Conservation (phyloP, 2,797 vertebrate genomes). For the Aratinga solstitialis region DNA sequence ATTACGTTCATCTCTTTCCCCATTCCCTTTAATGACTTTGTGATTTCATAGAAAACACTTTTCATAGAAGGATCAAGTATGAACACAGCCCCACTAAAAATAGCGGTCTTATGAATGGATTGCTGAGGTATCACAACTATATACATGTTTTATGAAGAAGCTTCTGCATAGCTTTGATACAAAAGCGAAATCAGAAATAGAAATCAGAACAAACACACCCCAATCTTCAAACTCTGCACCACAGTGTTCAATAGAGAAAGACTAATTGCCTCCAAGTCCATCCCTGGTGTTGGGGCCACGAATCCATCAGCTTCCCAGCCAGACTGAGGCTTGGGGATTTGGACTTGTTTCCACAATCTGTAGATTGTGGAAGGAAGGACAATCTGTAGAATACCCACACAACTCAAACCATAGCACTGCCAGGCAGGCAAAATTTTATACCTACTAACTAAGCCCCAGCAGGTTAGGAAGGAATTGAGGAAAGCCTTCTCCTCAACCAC, state of each 20-base stretch:
- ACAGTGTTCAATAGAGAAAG: not conserved
- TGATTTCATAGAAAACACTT: not conserved
- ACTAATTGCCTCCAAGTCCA: not conserved
- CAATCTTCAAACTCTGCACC: not conserved
- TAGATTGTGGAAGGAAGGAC: not conserved
- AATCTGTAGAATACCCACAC: accelerated
- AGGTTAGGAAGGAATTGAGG: not conserved
- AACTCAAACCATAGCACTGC: not conserved
- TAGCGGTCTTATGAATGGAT: accelerated
- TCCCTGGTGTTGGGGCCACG: accelerated
- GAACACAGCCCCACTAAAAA: not conserved
- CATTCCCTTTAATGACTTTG: not conserved
- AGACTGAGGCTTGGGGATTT: not conserved
- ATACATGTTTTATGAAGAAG: not conserved
- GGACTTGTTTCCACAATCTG: not conserved
- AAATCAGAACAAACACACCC: not conserved
- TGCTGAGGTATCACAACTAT: not conserved
- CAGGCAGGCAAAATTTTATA: not conserved
- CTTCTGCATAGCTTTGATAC: not conserved
- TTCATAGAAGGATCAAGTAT: not conserved
- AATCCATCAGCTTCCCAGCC: accelerated
- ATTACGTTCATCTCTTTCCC: not conserved
- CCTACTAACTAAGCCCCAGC: not conserved
- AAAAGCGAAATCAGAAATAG: not conserved
- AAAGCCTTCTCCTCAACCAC: not conserved